Percentiles rank a stretch among this genome's conserved stretches.
These are phyloP conservation scores for Ptychadena robeensis DNA, from an alignment of 2,797 vertebrate species.

Conservation along the genomic window DNA sequence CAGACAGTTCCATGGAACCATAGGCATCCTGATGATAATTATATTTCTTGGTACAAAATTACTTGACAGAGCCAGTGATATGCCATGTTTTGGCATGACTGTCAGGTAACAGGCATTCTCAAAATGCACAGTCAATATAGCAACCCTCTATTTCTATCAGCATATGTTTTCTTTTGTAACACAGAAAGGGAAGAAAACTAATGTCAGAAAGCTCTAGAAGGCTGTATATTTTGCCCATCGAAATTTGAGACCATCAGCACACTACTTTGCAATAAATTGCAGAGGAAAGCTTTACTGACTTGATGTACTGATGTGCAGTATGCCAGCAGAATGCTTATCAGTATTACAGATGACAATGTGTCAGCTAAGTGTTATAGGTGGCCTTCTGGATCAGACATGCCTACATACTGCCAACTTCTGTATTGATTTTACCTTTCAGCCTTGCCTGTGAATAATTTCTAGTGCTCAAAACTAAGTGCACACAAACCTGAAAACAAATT, in stretches of 20 bases:
- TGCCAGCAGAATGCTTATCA: constrained; percentile 17
- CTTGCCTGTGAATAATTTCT: constrained; percentile 5
- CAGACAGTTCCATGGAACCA: no score
- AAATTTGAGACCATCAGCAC: constrained; percentile 24
- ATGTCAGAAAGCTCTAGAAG: neutral
- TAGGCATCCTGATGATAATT: no score
- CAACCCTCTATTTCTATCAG: neutral
- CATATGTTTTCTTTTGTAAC: neutral
- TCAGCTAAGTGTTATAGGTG: constrained; percentile 42
- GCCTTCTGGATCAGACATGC: constrained; percentile 23
- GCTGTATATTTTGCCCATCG: neutral
- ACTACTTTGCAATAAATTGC: constrained; percentile 19
- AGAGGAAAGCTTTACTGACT: neutral
- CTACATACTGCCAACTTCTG: constrained; percentile 14
- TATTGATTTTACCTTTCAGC: constrained; percentile 49
- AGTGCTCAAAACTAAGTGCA: constrained; percentile 16
- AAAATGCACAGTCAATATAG: no score
- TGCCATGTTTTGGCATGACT: no score
- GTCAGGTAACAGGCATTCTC: no score
- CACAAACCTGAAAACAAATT: constrained; percentile 36
- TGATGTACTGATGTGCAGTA: constrained; percentile 27
- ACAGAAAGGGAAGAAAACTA: neutral
- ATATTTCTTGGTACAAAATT: no score
- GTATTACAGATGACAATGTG: constrained; percentile 38
- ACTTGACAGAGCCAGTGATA: no score